phyloP scores from a whole-genome alignment of 1,140 invertebrate species.

The Hycleus phaleratus region DNA sequence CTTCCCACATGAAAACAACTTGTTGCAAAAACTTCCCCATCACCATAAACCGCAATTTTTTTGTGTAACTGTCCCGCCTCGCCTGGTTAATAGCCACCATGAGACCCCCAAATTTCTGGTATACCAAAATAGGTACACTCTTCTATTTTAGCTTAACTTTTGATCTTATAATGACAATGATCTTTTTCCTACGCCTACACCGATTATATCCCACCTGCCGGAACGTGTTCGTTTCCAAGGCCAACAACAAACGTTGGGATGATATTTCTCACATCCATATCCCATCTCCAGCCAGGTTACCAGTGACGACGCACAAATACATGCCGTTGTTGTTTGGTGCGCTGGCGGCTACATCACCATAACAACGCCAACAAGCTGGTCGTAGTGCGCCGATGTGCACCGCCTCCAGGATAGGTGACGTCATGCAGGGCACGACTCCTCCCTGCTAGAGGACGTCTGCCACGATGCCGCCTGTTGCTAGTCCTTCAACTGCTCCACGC shows the following conservation, averaged over 20 bases:
- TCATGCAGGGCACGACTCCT: slow-evolving; percentile 32
- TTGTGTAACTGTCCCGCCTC: neutral
- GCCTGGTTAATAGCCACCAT: too few species aligned
- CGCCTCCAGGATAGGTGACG: slow-evolving; percentile 35
- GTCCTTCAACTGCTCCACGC: slow-evolving; percentile 33
- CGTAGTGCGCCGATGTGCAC: slow-evolving; percentile 35
- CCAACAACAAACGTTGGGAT: slow-evolving; percentile 12
- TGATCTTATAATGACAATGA: too few species aligned
- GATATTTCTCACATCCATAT: neutral
- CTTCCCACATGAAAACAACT: neutral
- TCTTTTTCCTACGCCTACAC: too few species aligned
- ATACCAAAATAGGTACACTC: too few species aligned
- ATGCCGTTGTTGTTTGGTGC: slow-evolving; percentile 20
- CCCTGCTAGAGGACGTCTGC: slow-evolving; percentile 28
- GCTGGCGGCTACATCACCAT: slow-evolving; percentile 33
- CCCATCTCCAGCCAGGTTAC: slow-evolving; percentile 23
- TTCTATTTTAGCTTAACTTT: too few species aligned
- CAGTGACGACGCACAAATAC: slow-evolving; percentile 33
- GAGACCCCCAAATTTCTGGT: too few species aligned
- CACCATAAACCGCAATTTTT: neutral
- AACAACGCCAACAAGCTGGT: slow-evolving; percentile 29
- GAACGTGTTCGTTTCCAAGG: slow-evolving; percentile 21
- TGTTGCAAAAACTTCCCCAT: neutral
- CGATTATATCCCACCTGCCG: slow-evolving; percentile 7
- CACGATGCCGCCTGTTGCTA: slow-evolving; percentile 40